Conservation (phyloP, 30 jellyfish, hydroid and myxozoan genomes). For the Pseudorhiza aurosa region DNA sequence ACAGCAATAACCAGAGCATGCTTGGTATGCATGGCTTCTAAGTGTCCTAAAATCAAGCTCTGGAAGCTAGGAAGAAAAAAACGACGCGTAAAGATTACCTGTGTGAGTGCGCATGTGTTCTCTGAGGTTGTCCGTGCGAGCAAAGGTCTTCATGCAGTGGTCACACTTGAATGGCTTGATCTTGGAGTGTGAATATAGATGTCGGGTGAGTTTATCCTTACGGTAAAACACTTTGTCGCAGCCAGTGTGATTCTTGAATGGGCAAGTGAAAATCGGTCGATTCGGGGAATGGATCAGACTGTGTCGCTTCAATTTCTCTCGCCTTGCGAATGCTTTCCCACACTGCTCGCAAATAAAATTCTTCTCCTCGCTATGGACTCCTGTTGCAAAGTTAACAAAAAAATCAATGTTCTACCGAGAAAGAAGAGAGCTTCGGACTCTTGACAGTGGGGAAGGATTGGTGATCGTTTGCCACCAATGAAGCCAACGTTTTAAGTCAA, state of each 20-base stretch:
- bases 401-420: too few species aligned
- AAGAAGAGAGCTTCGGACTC: too few species aligned
- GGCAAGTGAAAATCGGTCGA: constrained; percentile 91
- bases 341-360: constrained; percentile 84
- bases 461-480: too few species aligned
- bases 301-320: constrained; percentile 87
- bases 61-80: too few species aligned
- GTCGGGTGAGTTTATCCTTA: constrained; percentile 92
- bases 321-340: constrained; percentile 87
- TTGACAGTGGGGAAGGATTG: too few species aligned
- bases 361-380: constrained; percentile 83
- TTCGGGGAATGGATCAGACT: constrained; percentile 89
- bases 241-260: constrained; percentile 97
- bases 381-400: too few species aligned
- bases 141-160: constrained; percentile 88
- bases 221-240: constrained; percentile 93
- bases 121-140: constrained; percentile 89
- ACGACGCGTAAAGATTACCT: too few species aligned
- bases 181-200: constrained; percentile 92
- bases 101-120: constrained; percentile 97
- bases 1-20: too few species aligned
- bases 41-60: too few species aligned
- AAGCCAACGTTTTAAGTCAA: too few species aligned
- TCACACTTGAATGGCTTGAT: constrained; percentile 95
- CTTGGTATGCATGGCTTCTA: too few species aligned